Evolutionary conservation across 2,888 invertebrate genomes (phyloP).

Genomic region (Plagodis pulveraria): DNA sequence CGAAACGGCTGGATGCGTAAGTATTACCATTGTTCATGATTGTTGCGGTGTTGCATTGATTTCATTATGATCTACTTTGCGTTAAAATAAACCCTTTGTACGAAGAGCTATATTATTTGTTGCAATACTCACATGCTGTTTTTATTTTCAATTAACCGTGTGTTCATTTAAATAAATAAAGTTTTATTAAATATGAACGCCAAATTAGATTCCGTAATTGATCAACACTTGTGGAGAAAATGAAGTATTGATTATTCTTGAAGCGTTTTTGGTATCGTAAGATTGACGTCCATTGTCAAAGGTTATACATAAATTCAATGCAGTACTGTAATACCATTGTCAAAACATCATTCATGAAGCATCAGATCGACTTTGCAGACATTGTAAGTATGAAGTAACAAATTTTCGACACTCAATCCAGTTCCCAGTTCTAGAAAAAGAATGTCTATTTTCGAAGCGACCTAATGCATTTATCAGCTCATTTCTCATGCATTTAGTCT

Average conservation of each 20-base stretch:
- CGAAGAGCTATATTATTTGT: too few relatives aligned
- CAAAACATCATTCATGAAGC: slow-evolving; percentile 5
- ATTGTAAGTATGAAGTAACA: slow-evolving; percentile 3
- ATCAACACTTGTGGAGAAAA: too few relatives aligned
- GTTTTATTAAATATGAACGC: too few relatives aligned
- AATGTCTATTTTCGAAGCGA: neutral
- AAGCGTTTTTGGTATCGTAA: too few relatives aligned
- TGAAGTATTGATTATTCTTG: too few relatives aligned
- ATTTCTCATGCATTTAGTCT: slow-evolving; percentile 15
- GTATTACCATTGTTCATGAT: slow-evolving; percentile 42
- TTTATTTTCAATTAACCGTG: too few relatives aligned
- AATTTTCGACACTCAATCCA: slow-evolving; percentile 8
- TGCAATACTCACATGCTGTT: too few relatives aligned
- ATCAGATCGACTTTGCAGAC: slow-evolving; percentile 6
- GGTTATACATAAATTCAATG: slow-evolving; percentile 6
- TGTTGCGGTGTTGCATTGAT: neutral
- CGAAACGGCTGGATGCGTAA: slow-evolving; percentile 71
- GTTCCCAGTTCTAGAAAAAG: neutral
- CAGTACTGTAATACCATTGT: slow-evolving; percentile 4
- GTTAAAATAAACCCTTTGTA: neutral
- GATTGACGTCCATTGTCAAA: too few relatives aligned
- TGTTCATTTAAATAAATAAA: too few relatives aligned
- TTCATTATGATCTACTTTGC: neutral
- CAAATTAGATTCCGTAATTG: too few relatives aligned
- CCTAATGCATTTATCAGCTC: slow-evolving; percentile 2